phyloP scores from a whole-genome alignment of 2,113 vertebrate genomes.

The Plestiodon gilberti region DNA sequence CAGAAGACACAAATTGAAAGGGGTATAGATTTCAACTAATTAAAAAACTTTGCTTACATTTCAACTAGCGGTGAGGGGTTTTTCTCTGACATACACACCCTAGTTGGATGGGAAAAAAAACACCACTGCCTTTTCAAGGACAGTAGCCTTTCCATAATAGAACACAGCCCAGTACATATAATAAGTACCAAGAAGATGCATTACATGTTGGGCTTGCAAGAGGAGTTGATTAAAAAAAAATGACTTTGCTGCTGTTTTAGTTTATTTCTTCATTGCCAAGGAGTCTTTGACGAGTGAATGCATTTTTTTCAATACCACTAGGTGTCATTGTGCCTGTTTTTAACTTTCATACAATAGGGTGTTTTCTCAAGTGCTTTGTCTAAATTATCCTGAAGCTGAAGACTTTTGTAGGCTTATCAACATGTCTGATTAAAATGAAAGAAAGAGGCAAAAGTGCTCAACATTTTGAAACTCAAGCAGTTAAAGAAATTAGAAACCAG shows the following conservation, averaged over 20 bases:
- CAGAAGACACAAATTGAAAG: not conserved
- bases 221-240: not conserved
- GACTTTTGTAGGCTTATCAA: constrained; percentile 45
- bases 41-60: not conserved
- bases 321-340: constrained; percentile 74
- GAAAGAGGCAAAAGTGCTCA: not conserved
- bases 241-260: not conserved
- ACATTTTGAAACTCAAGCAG: constrained; percentile 1
- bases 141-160: not conserved
- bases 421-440: constrained; percentile 43
- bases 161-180: constrained; percentile 9
- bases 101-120: not conserved
- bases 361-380: not conserved
- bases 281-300: not conserved
- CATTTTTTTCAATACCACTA: constrained; percentile 69
- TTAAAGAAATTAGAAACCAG: constrained; percentile 9
- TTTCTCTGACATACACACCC: not conserved
- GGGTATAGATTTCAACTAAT: too few species aligned
- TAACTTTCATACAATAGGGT: constrained; percentile 24
- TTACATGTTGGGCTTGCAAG: constrained; percentile 23
- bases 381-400: constrained; percentile 23
- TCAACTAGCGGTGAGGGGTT: not conserved
- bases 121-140: not conserved
- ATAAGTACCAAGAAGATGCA: not conserved
- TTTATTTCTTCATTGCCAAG: not conserved